These are phyloP conservation scores for Nanger granti DNA, from an alignment of 2,113 vertebrate species.

Conservation along the genomic window DNA sequence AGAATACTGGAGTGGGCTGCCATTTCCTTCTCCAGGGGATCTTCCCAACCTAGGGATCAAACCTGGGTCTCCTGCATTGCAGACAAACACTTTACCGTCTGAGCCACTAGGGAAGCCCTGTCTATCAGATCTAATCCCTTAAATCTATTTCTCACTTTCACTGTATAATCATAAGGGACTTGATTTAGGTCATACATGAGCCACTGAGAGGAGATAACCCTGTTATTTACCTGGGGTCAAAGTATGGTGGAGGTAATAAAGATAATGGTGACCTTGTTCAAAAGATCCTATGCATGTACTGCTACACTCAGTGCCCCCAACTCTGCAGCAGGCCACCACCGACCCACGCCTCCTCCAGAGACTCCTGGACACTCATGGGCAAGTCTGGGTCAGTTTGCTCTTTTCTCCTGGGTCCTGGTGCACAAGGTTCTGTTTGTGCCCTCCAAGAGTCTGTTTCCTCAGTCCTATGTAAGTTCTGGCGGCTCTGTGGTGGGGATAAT, in stretches of 20 bases:
- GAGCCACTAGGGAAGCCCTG: no score
- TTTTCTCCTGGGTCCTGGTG: neutral
- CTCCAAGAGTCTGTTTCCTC: neutral
- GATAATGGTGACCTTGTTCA: neutral
- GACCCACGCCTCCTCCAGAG: fast-evolving
- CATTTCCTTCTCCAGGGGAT: no score
- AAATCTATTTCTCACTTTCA: neutral
- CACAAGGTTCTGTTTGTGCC: neutral
- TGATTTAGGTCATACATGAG: neutral
- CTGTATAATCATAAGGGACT: neutral
- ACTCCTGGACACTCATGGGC: neutral
- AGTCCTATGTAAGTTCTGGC: neutral
- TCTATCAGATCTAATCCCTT: neutral
- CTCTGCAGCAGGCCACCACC: neutral
- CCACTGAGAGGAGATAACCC: neutral
- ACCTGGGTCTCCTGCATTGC: no score
- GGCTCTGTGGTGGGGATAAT: neutral
- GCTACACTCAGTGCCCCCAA: neutral
- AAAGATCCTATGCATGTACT: neutral
- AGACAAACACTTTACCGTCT: no score
- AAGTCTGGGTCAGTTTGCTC: neutral
- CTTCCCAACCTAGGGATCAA: no score
- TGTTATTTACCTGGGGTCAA: neutral
- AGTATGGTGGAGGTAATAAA: neutral
- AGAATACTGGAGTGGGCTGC: no score